These are phyloP conservation scores for Psittacus erithacus DNA, from an alignment of 2,113 vertebrate species.

Conservation along the genomic window DNA sequence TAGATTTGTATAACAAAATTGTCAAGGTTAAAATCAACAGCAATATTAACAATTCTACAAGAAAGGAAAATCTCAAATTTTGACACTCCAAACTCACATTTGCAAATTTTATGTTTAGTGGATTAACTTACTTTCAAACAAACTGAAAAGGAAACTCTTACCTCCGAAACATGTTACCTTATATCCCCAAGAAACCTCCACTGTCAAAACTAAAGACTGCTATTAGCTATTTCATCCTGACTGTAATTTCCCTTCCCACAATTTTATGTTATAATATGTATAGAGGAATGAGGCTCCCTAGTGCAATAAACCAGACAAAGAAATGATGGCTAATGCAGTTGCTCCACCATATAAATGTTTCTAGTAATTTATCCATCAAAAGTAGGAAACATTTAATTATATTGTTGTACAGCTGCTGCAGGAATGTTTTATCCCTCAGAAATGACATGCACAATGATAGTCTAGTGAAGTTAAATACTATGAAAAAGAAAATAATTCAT, in stretches of 20 bases:
- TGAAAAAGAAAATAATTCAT: conserved; percentile 15
- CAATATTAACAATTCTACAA: background rate
- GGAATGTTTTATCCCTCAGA: conserved; percentile 1
- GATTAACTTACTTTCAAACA: background rate
- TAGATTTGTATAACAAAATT: background rate
- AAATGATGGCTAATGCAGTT: background rate
- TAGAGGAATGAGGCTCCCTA: background rate
- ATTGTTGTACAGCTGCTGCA: background rate
- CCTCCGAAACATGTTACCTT: background rate
- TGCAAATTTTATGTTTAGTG: background rate
- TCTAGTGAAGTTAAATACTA: background rate
- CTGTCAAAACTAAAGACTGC: background rate
- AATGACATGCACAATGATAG: background rate
- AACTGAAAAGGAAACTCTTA: background rate
- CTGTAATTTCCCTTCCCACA: background rate
- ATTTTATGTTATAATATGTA: background rate
- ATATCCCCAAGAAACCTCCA: background rate
- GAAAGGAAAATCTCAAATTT: background rate
- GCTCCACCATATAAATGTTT: background rate
- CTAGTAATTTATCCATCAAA: conserved; percentile 19
- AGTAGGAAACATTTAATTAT: background rate
- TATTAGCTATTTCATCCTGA: background rate
- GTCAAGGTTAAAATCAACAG: background rate
- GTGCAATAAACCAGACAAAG: background rate
- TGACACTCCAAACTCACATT: background rate